These are phyloP conservation scores for Alfaro cultratus DNA, from an alignment of 2,797 vertebrate species.

Conservation along the genomic window DNA sequence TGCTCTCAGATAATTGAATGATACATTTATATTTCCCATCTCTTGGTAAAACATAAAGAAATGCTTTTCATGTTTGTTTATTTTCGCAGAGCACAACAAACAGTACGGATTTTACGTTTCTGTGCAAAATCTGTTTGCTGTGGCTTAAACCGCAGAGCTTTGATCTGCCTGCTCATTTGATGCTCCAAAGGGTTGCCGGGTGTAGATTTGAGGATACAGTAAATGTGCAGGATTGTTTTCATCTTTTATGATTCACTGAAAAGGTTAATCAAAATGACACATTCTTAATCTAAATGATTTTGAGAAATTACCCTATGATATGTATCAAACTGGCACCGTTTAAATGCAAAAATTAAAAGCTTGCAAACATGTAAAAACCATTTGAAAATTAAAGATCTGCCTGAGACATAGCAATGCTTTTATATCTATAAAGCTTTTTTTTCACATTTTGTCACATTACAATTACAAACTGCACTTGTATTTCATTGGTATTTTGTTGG, in stretches of 20 bases:
- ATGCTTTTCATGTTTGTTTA: conserved; percentile 8
- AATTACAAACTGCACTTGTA: neutral
- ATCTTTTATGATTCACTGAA: conserved; percentile 9
- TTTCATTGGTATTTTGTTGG: neutral
- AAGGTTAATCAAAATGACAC: conserved; percentile 1
- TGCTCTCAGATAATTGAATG: conserved; percentile 7
- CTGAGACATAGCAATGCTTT: neutral
- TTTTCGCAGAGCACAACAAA: conserved; percentile 23
- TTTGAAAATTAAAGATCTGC: no score
- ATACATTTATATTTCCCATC: neutral
- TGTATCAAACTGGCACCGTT: neutral
- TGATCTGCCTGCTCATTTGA: conserved; percentile 44
- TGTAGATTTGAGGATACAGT: conserved; percentile 34
- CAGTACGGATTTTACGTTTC: conserved; percentile 35
- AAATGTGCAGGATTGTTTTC: neutral
- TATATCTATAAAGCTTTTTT: no score
- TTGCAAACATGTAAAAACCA: neutral
- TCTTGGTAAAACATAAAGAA: neutral
- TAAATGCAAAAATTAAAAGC: neutral
- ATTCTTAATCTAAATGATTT: neutral
- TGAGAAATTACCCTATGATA: neutral
- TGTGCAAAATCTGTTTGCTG: conserved; percentile 35
- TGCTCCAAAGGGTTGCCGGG: conserved; percentile 13
- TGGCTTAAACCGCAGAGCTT: conserved; percentile 39
- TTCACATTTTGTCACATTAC: neutral